Evolutionary conservation across 2,797 vertebrate genomes (phyloP), one percentile per base, ranked within the genome.

Genomic region (Acipenser transmontanus): DNA sequence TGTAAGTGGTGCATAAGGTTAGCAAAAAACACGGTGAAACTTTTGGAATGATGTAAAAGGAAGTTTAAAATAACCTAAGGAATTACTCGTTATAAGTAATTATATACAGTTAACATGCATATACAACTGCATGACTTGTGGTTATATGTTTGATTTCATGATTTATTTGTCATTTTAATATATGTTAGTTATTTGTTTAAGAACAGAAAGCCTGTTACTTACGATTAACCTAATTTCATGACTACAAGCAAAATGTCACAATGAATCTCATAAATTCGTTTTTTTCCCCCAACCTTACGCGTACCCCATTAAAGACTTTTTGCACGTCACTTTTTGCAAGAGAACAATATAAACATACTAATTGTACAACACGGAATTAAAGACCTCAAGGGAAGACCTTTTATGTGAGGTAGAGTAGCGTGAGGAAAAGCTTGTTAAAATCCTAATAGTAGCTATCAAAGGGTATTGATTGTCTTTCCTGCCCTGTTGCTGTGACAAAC

Each of bases 401-500:
- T 76, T 76, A 74, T 74, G 80, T 74, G 71, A 80, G 82, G 85
- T 86, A 87, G 78, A 78, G 77, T 83, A 86, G 83, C 82, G 75
- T 82, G 82, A 88, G 89, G 84, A 86, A 88, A 87, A 87, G 83
- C 86, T 88, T 88, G 87, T 91, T 89, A 87, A 81, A 88, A 85
- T 86, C 78, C 87, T 86, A 87, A 84, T 86, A 80, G 84, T 82
- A 77, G 84, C 86, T 90, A 89, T 93, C 87, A 88, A 89, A 87
- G 88, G 84, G 80, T 91, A 93, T 92, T 90, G 92, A 93, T 93
- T 93, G 91, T 85, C 89, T 85, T 88, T 93, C 90, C 79, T 66
- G 79, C 86, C 81, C 86, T 77, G 82, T 91, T 91, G 89, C 87
- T 85, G 87, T 91, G 90, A 90, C 88, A 92, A 90, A 82, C 70